Conservation (phyloP, 2,113 vertebrate species). For the Platichthys flesus region DNA sequence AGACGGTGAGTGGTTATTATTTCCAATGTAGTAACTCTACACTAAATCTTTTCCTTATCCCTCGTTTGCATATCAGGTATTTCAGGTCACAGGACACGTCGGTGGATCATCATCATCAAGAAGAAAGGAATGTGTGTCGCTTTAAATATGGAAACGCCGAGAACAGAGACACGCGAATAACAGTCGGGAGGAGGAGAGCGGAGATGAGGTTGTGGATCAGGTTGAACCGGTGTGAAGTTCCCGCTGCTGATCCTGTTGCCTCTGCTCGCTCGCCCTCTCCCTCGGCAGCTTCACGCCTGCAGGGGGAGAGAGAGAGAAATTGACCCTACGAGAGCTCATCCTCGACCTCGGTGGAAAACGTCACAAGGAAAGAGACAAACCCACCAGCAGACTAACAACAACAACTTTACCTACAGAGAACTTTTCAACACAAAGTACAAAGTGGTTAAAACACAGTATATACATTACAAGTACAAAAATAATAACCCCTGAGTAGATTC, state of each 20-base stretch:
- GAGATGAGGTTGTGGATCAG: neutral
- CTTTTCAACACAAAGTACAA: too few relatives aligned
- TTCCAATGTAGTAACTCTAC: neutral
- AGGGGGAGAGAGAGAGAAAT: too few relatives aligned
- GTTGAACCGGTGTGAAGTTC: slow-evolving; percentile 26
- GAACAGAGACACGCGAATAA: neutral
- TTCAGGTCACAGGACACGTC: neutral
- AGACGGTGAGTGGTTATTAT: neutral
- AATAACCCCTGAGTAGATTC: too few relatives aligned
- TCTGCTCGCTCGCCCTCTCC: too few relatives aligned
- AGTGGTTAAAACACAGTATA: too few relatives aligned
- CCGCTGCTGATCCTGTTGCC: neutral
- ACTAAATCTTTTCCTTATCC: too few relatives aligned
- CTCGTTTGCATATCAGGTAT: neutral
- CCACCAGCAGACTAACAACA: too few relatives aligned
- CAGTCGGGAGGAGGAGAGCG: neutral
- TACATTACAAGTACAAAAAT: too few relatives aligned
- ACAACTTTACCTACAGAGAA: too few relatives aligned
- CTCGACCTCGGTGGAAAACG: too few relatives aligned
- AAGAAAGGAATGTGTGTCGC: neutral
- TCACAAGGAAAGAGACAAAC: too few relatives aligned
- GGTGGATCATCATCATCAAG: neutral
- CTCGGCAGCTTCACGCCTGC: neutral
- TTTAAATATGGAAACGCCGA: neutral
- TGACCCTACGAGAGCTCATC: too few relatives aligned